These are phyloP conservation scores for Clamator glandarius DNA, from an alignment of 2,797 vertebrate genomes.

Conservation along the genomic window DNA sequence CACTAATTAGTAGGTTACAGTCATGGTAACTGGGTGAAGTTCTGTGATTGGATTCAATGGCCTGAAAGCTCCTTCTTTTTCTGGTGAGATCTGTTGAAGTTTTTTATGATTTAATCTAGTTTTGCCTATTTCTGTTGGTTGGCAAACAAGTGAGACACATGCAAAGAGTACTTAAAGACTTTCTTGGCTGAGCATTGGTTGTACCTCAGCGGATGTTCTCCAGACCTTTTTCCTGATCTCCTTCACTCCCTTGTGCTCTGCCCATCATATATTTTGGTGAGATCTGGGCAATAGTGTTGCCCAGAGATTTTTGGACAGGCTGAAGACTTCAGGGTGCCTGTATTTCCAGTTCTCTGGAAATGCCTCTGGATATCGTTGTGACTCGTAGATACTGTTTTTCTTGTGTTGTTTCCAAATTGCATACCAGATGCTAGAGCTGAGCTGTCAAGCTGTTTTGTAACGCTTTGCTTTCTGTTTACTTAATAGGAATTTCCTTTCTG, in stretches of 20 bases:
- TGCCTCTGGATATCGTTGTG: not conserved
- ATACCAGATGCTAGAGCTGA: not conserved
- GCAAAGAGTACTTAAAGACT: not conserved
- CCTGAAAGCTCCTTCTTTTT: not conserved
- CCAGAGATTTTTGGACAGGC: not conserved
- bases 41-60: not conserved
- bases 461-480: not conserved
- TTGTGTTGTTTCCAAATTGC: not conserved
- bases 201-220: not conserved
- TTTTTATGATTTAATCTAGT: not conserved
- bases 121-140: not conserved
- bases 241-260: not conserved
- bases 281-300: not conserved
- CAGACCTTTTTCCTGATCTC: not conserved
- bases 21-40: not conserved
- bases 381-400: not conserved
- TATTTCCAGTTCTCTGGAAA: not conserved
- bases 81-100: not conserved
- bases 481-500: not conserved
- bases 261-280: not conserved
- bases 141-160: not conserved
- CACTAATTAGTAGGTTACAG: not conserved
- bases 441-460: not conserved
- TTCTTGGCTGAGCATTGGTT: not conserved
- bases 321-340: not conserved